Evolutionary conservation across 2,888 invertebrate species (phyloP), one percentile per base, ranked within the genome.

Genomic region (Tetanocera ferruginea): DNA sequence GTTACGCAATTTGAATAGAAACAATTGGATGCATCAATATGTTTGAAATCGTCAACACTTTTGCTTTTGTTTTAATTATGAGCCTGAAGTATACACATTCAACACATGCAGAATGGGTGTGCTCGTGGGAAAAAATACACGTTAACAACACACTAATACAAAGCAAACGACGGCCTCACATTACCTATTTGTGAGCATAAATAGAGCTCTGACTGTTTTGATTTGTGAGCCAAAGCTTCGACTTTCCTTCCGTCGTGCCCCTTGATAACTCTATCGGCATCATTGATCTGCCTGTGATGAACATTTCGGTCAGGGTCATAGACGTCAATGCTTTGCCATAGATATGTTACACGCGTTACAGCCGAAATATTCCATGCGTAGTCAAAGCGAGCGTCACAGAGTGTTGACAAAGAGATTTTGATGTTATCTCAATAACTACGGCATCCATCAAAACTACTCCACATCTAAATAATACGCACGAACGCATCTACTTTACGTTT

Each of bases 251-350:
- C 6, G 43, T 43, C 2, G 43, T 11, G 43, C 6, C 43, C 14
- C 43, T 11, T 14, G 43, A 6, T 43, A 14, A 3, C 43, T 43
- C 43, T 11, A 43, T 28, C 28, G 25, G 17, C 17, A 14, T 23
- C 23, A 25, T 60, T 11, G 60, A 55, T 23, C 25, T 60, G 11
- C 2, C 11, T 28, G 60, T 11, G 31, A n/a, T 69, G 69, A 49
- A n/a, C 52, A 69, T 69, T 69, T 49, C n/a, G 69, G 69, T 69
- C 69, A 52, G 51, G 69, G 69, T 69, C 69, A 51, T 49, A 28
- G 57, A 8, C 37, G 43, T 34, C 37, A 37, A 14, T 17, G n/a
- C 28, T 23, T 11, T 23, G 51, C 3, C 67, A n/a, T 43, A n/a
- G 5, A n/a, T 11, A 14, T 37, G n/a, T 66, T 37, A 17, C 23